Percentiles rank a stretch among this genome's conserved stretches.
Conservation (phyloP, 2,888 invertebrate genomes). For the Luperina nickerlii region DNA sequence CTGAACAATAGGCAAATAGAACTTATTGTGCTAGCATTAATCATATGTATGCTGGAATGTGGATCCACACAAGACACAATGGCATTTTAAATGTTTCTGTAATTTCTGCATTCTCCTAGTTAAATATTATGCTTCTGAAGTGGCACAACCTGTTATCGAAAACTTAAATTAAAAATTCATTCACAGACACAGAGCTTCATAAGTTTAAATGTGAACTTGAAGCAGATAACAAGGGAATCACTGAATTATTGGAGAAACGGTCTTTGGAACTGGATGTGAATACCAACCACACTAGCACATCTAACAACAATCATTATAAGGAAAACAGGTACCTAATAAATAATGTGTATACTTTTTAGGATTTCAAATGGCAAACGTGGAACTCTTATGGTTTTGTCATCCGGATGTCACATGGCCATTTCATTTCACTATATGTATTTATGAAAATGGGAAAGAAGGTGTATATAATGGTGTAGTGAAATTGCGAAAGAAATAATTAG, state of each 20-base stretch:
- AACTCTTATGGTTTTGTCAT: background rate
- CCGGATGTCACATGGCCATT: background rate
- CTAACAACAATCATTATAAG: constrained; percentile 93
- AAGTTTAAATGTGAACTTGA: constrained; percentile 99
- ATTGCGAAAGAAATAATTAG: background rate
- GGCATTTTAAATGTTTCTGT: background rate
- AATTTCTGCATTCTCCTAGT: background rate
- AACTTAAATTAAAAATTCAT: constrained; percentile 7
- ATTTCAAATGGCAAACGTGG: background rate
- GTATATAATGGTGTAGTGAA: background rate
- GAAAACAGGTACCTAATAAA: constrained; percentile 92
- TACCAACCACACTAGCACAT: constrained; percentile 84
- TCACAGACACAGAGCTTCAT: constrained; percentile 94
- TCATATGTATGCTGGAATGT: background rate
- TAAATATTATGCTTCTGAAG: background rate
- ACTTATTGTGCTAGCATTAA: background rate
- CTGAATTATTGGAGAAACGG: constrained; percentile 97
- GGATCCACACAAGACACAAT: background rate
- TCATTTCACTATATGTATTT: background rate
- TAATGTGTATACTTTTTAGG: background rate
- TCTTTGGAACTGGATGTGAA: constrained; percentile 96
- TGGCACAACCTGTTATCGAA: background rate
- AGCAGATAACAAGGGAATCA: constrained; percentile 99
- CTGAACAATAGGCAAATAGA: background rate
- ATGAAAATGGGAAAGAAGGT: background rate